Evolutionary conservation across 1,140 invertebrate genomes (phyloP).

Genomic region (Zaprionus ghesquierei): DNA sequence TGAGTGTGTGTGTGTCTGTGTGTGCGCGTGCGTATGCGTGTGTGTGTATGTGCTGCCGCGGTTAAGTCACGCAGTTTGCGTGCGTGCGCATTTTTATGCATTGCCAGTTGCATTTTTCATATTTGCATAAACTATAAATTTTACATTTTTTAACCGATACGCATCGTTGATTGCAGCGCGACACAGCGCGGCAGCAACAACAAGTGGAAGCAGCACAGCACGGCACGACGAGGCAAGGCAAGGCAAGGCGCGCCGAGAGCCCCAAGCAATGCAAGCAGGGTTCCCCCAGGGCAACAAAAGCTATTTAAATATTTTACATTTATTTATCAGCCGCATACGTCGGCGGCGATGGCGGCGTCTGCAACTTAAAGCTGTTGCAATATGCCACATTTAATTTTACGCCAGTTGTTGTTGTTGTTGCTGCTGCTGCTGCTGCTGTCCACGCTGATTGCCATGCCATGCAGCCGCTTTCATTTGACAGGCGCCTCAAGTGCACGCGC

Average conservation of each 20-base stretch:
- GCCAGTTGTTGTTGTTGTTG: slow-evolving; percentile 5
- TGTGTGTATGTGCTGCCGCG: slow-evolving; percentile 38
- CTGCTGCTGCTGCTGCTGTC: background rate
- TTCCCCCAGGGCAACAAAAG: slow-evolving; percentile 39
- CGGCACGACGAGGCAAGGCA: background rate
- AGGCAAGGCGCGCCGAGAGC: too few species aligned
- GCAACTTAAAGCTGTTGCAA: slow-evolving; percentile 33
- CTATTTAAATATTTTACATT: slow-evolving; percentile 73
- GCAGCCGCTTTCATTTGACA: slow-evolving; percentile 17
- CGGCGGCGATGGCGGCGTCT: background rate
- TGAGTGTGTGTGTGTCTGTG: slow-evolving; percentile 16
- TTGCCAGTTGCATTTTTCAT: slow-evolving; percentile 81
- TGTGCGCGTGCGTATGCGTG: slow-evolving; percentile 12
- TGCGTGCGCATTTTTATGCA: slow-evolving; percentile 81
- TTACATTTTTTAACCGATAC: slow-evolving; percentile 81
- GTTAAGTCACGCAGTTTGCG: slow-evolving; percentile 70
- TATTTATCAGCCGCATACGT: slow-evolving; percentile 40
- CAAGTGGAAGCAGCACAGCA: background rate
- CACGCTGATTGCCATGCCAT: slow-evolving; percentile 22
- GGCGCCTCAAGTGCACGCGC: slow-evolving; percentile 43
- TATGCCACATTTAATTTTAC: slow-evolving; percentile 44
- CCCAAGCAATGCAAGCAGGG: background rate
- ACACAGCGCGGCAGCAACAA: slow-evolving; percentile 23
- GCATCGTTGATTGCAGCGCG: slow-evolving; percentile 79
- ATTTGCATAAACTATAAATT: slow-evolving; percentile 82